Evolutionary conservation across 2,113 vertebrate genomes (phyloP).

Genomic region (Meleagris gallopavo): DNA sequence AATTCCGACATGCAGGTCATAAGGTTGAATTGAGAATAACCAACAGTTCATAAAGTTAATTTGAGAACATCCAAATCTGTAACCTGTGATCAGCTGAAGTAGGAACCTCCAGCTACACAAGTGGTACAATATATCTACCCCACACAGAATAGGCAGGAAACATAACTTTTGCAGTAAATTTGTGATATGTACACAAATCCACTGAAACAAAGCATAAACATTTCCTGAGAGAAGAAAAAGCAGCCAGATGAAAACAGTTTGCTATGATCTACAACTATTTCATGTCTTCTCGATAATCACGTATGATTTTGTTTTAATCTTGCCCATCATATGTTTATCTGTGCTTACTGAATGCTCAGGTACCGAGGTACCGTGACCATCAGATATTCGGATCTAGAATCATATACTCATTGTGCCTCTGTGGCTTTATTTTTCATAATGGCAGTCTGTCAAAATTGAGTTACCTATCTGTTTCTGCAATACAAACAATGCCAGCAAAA

Average conservation of each 20-base stretch:
- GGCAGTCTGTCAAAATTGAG: background rate
- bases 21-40: slow-evolving; percentile 52
- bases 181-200: background rate
- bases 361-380: background rate
- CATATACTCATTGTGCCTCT: background rate
- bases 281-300: background rate
- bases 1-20: background rate
- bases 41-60: slow-evolving; percentile 53
- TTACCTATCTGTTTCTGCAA: background rate
- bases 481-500: background rate
- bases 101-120: slow-evolving; percentile 10
- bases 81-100: slow-evolving; percentile 37
- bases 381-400: background rate
- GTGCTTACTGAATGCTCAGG: background rate
- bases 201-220: slow-evolving; percentile 28
- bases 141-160: slow-evolving; percentile 6
- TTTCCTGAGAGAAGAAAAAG: slow-evolving; percentile 33
- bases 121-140: background rate
- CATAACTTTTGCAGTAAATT: background rate
- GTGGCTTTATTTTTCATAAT: background rate
- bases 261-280: background rate
- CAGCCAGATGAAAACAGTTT: slow-evolving; percentile 18
- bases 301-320: background rate
- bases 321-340: background rate
- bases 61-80: slow-evolving; percentile 37